Evolutionary conservation across 2,113 vertebrate genomes (phyloP).

Genomic region (Fukomys damarensis): DNA sequence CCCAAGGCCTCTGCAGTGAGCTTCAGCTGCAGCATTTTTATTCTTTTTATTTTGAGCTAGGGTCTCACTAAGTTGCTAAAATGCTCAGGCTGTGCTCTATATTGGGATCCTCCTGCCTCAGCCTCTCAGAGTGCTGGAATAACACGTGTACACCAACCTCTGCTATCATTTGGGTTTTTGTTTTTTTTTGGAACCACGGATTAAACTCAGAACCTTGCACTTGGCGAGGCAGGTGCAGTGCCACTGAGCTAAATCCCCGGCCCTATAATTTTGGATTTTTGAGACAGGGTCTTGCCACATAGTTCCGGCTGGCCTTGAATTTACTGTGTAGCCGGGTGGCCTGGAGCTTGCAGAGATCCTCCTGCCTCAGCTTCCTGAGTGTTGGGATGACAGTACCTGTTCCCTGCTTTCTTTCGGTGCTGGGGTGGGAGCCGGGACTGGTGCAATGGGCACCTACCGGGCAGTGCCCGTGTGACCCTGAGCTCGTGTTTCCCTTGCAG

Average conservation of each 20-base stretch:
- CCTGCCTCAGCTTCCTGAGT: background rate
- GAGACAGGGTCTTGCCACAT: background rate
- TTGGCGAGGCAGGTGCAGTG: too few relatives aligned
- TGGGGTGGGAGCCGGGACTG: background rate
- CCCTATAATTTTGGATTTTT: too few relatives aligned
- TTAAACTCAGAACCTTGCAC: too few relatives aligned
- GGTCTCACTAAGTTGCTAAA: background rate
- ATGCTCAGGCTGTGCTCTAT: background rate
- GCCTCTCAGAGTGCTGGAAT: background rate
- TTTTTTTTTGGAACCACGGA: too few relatives aligned
- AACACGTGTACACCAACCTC: too few relatives aligned
- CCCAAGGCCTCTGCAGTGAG: background rate
- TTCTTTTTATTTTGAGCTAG: background rate
- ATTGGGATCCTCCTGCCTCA: background rate
- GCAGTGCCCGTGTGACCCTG: too few relatives aligned
- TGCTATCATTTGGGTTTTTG: background rate
- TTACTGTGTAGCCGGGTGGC: background rate
- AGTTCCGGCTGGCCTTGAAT: too few relatives aligned
- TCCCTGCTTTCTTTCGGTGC: background rate
- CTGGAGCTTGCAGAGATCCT: background rate
- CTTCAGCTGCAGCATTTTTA: background rate
- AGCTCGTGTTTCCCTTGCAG: constrained; percentile 82
- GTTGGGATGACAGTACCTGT: background rate
- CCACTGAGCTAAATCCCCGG: too few relatives aligned
- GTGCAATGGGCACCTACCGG: too few relatives aligned